A percentile compares a stretch with the other conserved stretches of the same genome.
phyloP scores from a whole-genome alignment of 1,140 invertebrate species.

The Zaprionus inermis region DNA sequence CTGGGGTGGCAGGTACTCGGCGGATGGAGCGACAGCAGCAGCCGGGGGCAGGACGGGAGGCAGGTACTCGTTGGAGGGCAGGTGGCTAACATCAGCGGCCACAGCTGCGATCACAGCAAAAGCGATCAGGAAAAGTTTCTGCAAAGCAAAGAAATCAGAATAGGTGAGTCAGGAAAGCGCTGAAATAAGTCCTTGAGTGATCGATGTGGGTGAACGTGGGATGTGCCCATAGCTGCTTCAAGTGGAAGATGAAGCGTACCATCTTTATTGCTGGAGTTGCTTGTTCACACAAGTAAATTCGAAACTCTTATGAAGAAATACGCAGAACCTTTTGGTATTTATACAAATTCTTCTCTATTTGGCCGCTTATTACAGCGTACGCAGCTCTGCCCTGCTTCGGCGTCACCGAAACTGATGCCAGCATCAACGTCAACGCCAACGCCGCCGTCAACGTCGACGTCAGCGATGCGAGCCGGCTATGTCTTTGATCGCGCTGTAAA shows the following conservation, averaged over 20 bases:
- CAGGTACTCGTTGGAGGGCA: conserved; percentile 66
- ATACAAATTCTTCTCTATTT: conserved; percentile 76
- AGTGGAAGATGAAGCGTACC: conserved; percentile 45
- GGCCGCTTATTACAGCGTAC: conserved; percentile 62
- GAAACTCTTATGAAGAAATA: conserved; percentile 82
- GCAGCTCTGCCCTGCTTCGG: conserved; percentile 34
- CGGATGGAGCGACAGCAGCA: conserved; percentile 38
- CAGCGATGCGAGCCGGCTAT: conserved; percentile 11
- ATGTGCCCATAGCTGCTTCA: too few relatives aligned
- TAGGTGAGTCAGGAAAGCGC: neutral
- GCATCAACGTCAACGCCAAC: conserved; percentile 8
- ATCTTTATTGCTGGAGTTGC: conserved; percentile 71
- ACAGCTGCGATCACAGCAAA: conserved; percentile 76
- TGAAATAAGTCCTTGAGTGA: conserved; percentile 44
- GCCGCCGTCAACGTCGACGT: conserved; percentile 29
- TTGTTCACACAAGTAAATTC: conserved; percentile 79
- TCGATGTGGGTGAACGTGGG: neutral
- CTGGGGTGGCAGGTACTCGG: conserved; percentile 64
- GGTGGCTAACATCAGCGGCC: conserved; percentile 80
- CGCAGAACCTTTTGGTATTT: conserved; percentile 82
- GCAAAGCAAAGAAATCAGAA: conserved; percentile 40
- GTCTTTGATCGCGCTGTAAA: conserved; percentile 59
- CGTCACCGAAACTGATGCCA: conserved; percentile 6
- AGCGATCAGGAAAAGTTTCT: conserved; percentile 81
- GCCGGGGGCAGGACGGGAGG: conserved; percentile 27